Evolutionary conservation across 2,797 vertebrate genomes (phyloP), one percentile per base, ranked within the genome.

Genomic region (Myotis findleyi): DNA sequence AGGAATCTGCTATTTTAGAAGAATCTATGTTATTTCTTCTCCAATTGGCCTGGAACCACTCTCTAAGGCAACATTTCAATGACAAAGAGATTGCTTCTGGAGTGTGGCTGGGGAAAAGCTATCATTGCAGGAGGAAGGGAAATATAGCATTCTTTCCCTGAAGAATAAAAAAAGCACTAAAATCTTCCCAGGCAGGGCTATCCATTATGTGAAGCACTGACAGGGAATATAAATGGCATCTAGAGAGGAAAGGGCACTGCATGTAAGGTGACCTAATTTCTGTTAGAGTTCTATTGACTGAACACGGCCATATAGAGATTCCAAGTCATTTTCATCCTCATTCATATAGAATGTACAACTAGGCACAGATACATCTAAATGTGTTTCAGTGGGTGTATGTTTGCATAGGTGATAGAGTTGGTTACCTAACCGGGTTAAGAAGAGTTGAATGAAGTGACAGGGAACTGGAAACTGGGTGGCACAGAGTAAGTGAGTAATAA

Each of bases 31-130:
- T 89, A 66, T 95, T 95, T 95, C 72, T 41, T 83, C 55, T 89
- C 47, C 66, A 79, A 3, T 59, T 89, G 87, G 57, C 89, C 79
- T 88, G 55, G 68, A 87, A 73, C 38, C 44, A 55, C 57, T 96
- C 94, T 95, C 81, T 55, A 83, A 89, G 72, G 91, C 68, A 94
- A 87, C 80, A 93, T 95, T 97, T 95, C 94, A 93, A 27, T 92
- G 95, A 97, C 93, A 88, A 82, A 91, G 93, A 81, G 84, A 93
- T 86, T 95, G 91, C 55, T 97, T 16, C 25, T 30, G 62, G 68
- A 91, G 76, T 47, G 89, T 64, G 33, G 10, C 84, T 82, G 62
- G 81, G 87, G 57, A 95, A 87, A 96, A 89, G 59, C 55, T 71
- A 92, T 93, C 76, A 23, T 47, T 51, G 27, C 21, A 13, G 27